These are phyloP conservation scores for Carassius gibelio DNA, from an alignment of 2,113 vertebrate genomes.

Conservation along the genomic window DNA sequence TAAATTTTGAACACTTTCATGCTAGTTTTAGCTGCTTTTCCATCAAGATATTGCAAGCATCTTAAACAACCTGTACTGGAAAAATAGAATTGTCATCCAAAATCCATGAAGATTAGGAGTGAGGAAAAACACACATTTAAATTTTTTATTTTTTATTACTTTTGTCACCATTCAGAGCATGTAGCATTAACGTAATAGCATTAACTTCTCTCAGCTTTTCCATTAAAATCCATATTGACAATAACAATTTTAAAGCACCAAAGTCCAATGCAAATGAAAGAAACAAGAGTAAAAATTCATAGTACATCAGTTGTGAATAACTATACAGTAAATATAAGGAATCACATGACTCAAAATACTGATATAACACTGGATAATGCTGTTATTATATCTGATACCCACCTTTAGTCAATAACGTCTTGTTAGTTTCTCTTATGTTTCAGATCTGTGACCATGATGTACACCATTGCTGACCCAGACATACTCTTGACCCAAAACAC, in stretches of 20 bases:
- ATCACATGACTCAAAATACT: not conserved
- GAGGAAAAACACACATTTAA: too few species aligned
- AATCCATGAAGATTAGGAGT: too few species aligned
- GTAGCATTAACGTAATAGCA: too few species aligned
- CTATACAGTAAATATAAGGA: too few species aligned
- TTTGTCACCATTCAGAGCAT: too few species aligned
- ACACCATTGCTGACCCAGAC: too few species aligned
- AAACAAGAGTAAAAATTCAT: not conserved
- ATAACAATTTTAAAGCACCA: not conserved
- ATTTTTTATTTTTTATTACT: too few species aligned
- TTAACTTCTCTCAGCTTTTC: not conserved
- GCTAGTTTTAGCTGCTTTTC: too few species aligned
- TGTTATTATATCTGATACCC: not conserved
- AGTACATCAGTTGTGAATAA: not conserved
- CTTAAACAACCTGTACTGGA: too few species aligned
- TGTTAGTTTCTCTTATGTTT: not conserved
- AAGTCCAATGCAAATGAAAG: not conserved
- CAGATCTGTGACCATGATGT: constrained; percentile 8
- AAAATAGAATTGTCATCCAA: too few species aligned
- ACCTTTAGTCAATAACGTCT: not conserved
- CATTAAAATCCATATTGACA: not conserved
- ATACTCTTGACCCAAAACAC: constrained; percentile 10
- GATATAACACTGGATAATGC: not conserved
- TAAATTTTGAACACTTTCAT: too few species aligned
- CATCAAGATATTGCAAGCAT: too few species aligned